These are phyloP conservation scores for Drosophila prosaltans DNA, from an alignment of 1,140 invertebrate genomes.

Conservation along the genomic window DNA sequence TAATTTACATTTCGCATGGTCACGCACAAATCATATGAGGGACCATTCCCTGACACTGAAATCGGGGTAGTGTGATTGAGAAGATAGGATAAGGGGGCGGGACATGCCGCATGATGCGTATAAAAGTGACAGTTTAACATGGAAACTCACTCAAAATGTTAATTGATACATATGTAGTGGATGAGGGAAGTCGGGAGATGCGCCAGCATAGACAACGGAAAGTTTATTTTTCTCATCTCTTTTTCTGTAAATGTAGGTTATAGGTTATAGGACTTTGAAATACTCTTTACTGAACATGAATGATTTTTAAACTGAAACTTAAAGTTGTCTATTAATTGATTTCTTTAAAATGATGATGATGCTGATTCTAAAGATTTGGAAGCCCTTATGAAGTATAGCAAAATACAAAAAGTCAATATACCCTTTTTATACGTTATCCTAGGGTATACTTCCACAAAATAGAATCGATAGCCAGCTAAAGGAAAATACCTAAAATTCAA, in stretches of 20 bases:
- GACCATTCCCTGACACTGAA: constrained; percentile 20
- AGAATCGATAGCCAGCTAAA: too few relatives aligned
- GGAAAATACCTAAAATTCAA: too few relatives aligned
- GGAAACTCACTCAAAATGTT: constrained; percentile 78
- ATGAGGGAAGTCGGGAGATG: constrained; percentile 11
- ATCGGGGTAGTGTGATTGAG: constrained; percentile 21
- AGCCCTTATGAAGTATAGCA: too few relatives aligned
- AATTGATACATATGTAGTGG: constrained; percentile 64
- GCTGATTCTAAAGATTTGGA: too few relatives aligned
- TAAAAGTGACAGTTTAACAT: constrained; percentile 78
- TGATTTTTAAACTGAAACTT: too few relatives aligned
- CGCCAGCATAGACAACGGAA: constrained; percentile 15
- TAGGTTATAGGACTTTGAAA: not conserved
- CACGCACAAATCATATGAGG: constrained; percentile 76
- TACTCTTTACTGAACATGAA: not conserved
- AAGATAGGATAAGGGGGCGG: not conserved
- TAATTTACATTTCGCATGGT: constrained; percentile 81
- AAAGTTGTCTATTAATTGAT: too few relatives aligned
- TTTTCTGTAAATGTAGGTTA: not conserved
- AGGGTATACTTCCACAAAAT: too few relatives aligned
- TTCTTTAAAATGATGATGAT: too few relatives aligned
- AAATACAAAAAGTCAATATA: too few relatives aligned
- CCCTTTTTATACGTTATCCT: too few relatives aligned
- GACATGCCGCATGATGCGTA: constrained; percentile 66
- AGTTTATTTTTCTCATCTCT: constrained; percentile 19